Base-by-base conservation (phyloP, 2,113 vertebrate species). In the Zonotrichia leucophrys region DNA sequence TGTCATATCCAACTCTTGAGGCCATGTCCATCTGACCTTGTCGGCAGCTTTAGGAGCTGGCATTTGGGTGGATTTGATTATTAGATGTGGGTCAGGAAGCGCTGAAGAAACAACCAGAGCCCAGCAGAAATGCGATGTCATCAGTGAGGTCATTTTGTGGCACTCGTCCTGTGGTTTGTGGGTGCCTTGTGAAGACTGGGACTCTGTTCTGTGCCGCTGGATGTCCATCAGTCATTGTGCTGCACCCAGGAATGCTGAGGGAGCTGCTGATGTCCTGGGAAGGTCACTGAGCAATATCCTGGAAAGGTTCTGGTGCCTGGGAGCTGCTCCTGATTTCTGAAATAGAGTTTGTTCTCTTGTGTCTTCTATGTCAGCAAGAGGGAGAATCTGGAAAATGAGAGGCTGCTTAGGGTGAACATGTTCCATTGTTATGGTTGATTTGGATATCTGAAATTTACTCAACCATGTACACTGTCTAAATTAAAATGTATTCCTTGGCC, bases 131-230 rank as follows among this genome's bases (percentile, higher is more conserved):
- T 44, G 8, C 44, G 1, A 3, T 33, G 12, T 33, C 46, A 77
- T 25, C 10, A 7, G 5, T 12, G 28, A 5, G 2, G 46, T 41
- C 3, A 50, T 21, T 50, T 21, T 41, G 22, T 33, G 21, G 10
- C 10, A 3, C 16, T 8, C 1, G 0, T 41, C 3, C 21, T 25
- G 21, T 15, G 39, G 16, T 55, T 55, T 80, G 15, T 37, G 4
- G 27, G 7, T 20, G 7, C 3, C 33, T 20, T 46, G 7, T 46
- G 33, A 30, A 7, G 15, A 12, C 24, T 18, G 4, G 33, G 11
- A 8, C 2, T 8, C 20, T 24, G 0, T 28, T 66, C 5, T 7
- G 11, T 31, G 12, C 7, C 3, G 0, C 5, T 55, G 33, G 9
- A 37, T 66, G 39, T 80, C 62, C 39, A 28, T 35, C 75, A 35